Evolutionary conservation across 2,113 vertebrate species (phyloP), one percentile per base, ranked within the genome.

Genomic region (Lanius ludovicianus): DNA sequence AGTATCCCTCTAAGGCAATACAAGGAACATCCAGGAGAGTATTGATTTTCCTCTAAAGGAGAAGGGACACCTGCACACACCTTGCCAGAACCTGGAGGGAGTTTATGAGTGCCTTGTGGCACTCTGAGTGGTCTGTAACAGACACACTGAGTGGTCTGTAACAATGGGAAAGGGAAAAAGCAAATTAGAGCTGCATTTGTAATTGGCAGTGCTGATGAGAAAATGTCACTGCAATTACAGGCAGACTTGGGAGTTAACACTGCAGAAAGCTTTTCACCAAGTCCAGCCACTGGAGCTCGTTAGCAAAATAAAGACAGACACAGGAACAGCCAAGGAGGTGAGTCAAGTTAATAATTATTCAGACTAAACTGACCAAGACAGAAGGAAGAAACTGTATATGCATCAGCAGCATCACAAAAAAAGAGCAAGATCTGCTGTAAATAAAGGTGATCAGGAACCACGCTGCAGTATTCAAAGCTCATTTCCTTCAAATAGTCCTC

Each of bases 161-260:
- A 57, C 67, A 47, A 27, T n/a, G 76, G 57, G 73, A 91, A 92
- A 91, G 46, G 23, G 23, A 42, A 80, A 89, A 87, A 41, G 15
- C 53, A 85, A 84, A 88, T 79, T 23, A 93, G 63, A 94, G 84
- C 59, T 69, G 57, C 64, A 64, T 57, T 56, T 53, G 23, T 90
- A 89, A 85, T 14, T 76, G 65, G 65, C 63, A 91, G 46, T 63
- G 74, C 84, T 94, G 82, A 73, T 60, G 71, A 90, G 84, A 84
- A 96, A 93, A 94, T 55, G 78, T 62, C 78, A 77, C 14, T 79
- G 65, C 82, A 94, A 77, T 85, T 94, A 90, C 57, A 96, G 89
- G 17, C 74, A 91, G 70, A 35, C n/a, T 82, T 37, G 23, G 44
- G 46, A 89, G 84, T 41, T 82, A 76, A 91, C n/a, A 65, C 77